Percentiles rank a stretch among this genome's conserved stretches.
phyloP scores from a whole-genome alignment of 2,797 vertebrate species.

The Acestrorhynchus altus region DNA sequence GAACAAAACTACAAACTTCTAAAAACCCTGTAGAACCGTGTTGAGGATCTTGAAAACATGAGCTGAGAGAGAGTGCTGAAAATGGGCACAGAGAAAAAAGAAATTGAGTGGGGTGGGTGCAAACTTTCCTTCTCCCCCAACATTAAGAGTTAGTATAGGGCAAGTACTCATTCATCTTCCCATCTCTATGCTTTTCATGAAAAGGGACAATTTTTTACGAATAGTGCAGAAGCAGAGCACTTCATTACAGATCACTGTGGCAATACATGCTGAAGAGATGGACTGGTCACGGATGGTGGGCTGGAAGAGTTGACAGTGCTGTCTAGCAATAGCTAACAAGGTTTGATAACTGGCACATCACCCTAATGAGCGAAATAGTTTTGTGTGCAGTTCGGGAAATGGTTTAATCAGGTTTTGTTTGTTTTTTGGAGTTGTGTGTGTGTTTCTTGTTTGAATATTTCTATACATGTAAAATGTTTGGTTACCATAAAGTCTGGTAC shows the following conservation, averaged over 20 bases:
- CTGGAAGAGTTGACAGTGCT: not conserved
- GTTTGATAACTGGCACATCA: not conserved
- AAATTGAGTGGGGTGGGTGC: not conserved
- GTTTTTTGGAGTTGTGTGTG: too few relatives aligned
- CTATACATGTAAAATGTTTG: not conserved
- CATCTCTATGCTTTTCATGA: not conserved
- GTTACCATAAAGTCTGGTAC: too few relatives aligned
- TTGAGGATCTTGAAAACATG: too few relatives aligned
- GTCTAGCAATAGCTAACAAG: not conserved
- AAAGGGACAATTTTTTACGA: not conserved
- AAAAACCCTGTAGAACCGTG: not conserved
- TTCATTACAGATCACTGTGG: not conserved
- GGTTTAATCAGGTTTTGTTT: too few relatives aligned
- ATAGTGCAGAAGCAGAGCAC: not conserved
- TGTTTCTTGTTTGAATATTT: too few relatives aligned
- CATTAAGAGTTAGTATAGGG: too few relatives aligned
- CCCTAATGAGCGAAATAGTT: not conserved
- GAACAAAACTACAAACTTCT: not conserved
- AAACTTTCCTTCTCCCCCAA: too few relatives aligned
- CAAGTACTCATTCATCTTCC: too few relatives aligned
- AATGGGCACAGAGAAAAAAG: too few relatives aligned
- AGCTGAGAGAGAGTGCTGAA: not conserved
- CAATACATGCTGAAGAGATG: too few relatives aligned
- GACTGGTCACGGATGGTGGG: not conserved
- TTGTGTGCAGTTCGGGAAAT: not conserved